A percentile compares a stretch with the other conserved stretches of the same genome.
These are phyloP conservation scores for Lagodon rhomboides DNA, from an alignment of 2,797 vertebrate species.

Conservation along the genomic window DNA sequence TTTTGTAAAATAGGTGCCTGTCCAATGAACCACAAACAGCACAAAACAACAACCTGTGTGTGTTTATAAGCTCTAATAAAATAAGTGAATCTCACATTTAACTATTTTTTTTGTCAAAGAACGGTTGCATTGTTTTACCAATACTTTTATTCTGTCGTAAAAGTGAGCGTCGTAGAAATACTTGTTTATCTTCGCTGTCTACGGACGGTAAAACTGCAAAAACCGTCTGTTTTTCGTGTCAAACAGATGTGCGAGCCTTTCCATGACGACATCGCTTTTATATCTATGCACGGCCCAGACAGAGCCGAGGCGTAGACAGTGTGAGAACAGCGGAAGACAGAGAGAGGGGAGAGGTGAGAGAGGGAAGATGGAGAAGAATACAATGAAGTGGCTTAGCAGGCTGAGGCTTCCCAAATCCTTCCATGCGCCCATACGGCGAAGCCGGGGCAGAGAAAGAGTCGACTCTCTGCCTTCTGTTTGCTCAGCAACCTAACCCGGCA, in stretches of 20 bases:
- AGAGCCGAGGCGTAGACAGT: conserved; percentile 56
- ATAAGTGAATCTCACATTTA: background rate
- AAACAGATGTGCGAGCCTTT: conserved; percentile 41
- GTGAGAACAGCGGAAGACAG: conserved; percentile 72
- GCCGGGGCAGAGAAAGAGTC: conserved; percentile 70
- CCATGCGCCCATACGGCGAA: conserved; percentile 73
- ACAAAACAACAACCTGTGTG: background rate
- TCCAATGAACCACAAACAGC: conserved; percentile 1
- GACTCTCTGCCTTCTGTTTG: conserved; percentile 80
- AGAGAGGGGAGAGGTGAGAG: conserved; percentile 71
- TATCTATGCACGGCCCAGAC: conserved; percentile 47
- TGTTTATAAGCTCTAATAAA: background rate
- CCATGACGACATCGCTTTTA: conserved; percentile 43
- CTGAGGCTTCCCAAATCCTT: conserved; percentile 81
- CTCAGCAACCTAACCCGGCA: conserved; percentile 77
- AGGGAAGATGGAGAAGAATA: conserved; percentile 83
- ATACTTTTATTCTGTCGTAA: background rate
- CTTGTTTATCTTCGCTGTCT: background rate
- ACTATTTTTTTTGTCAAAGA: background rate
- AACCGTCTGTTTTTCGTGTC: conserved; percentile 15
- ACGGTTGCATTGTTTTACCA: background rate
- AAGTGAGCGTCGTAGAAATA: background rate
- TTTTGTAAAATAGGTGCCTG: background rate
- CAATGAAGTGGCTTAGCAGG: conserved; percentile 85
- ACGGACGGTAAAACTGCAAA: background rate